These are phyloP conservation scores for Caenorhabditis zanzibari DNA, from an alignment of 2,888 invertebrate species.

Conservation along the genomic window DNA sequence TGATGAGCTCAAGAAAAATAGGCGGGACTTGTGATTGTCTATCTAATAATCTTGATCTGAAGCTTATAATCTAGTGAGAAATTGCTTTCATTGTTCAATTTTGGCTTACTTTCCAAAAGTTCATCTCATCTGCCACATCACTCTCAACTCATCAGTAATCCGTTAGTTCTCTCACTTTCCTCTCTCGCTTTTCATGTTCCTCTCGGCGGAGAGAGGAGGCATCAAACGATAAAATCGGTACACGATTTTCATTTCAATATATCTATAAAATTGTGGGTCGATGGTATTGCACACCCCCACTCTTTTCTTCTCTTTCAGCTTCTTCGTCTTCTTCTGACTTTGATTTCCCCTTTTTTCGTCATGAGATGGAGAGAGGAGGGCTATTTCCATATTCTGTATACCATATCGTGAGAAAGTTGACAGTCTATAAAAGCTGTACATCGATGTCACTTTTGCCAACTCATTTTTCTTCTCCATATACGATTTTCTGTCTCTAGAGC, in stretches of 20 bases:
- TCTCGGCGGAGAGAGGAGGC: slow-evolving; percentile 3
- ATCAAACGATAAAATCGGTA: slow-evolving; percentile 28
- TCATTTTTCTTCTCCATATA: not conserved
- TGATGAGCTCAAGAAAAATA: too few relatives aligned
- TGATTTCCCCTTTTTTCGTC: slow-evolving; percentile 18
- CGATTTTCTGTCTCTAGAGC: not conserved
- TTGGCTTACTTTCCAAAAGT: not conserved
- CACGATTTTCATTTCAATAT: slow-evolving; percentile 30
- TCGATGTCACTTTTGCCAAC: slow-evolving; percentile 4
- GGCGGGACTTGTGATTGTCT: too few relatives aligned
- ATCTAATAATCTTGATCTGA: too few relatives aligned
- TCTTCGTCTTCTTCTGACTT: too few relatives aligned
- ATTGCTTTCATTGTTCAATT: too few relatives aligned
- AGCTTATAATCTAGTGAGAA: too few relatives aligned
- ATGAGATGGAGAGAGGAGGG: not conserved
- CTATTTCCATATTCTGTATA: slow-evolving; percentile 47
- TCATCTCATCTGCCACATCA: not conserved
- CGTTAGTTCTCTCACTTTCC: slow-evolving; percentile 1
- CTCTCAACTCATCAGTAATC: slow-evolving; percentile 31
- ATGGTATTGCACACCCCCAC: slow-evolving; percentile 27
- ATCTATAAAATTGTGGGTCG: slow-evolving; percentile 40
- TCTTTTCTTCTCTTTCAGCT: slow-evolving; percentile 6
- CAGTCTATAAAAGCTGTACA: slow-evolving; percentile 35
- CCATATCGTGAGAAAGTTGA: slow-evolving; percentile 32
- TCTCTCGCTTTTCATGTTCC: slow-evolving; percentile 2